Conservation (phyloP, 2,888 invertebrate genomes). For the Oxystoma pomonae region DNA sequence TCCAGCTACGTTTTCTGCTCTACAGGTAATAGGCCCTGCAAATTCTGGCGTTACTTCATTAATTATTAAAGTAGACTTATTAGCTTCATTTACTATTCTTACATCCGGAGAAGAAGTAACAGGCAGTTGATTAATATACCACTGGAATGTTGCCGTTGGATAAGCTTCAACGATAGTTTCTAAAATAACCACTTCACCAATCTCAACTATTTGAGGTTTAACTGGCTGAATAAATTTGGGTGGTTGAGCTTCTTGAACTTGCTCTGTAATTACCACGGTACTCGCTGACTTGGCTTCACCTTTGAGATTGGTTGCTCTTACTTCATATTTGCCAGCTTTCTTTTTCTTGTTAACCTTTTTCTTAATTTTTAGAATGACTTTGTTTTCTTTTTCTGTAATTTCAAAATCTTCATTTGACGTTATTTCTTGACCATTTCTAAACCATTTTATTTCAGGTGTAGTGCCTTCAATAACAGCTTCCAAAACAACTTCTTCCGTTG, state of each 20-base stretch:
- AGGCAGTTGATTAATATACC: slow-evolving; percentile 75
- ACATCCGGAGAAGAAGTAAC: slow-evolving; percentile 66
- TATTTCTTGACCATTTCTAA: slow-evolving; percentile 76
- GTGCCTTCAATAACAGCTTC: slow-evolving; percentile 69
- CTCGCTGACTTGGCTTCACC: slow-evolving; percentile 78
- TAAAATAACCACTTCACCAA: slow-evolving; percentile 74
- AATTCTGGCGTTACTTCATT: slow-evolving; percentile 66
- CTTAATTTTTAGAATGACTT: slow-evolving; percentile 61
- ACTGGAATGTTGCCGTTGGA: slow-evolving; percentile 80
- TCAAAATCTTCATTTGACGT: slow-evolving; percentile 58
- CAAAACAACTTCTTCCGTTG: slow-evolving; percentile 64
- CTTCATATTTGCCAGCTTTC: slow-evolving; percentile 85
- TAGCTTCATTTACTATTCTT: slow-evolving; percentile 69
- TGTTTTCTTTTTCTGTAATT: slow-evolving; percentile 58
- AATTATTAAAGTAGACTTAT: slow-evolving; percentile 75
- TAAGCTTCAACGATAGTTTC: slow-evolving; percentile 73
- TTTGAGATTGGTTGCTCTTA: slow-evolving; percentile 71
- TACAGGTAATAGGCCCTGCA: slow-evolving; percentile 76
- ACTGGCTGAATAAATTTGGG: slow-evolving; percentile 72
- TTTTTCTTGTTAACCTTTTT: slow-evolving; percentile 60
- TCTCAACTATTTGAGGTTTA: slow-evolving; percentile 62
- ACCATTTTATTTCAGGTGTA: slow-evolving; percentile 80
- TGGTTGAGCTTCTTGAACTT: slow-evolving; percentile 57
- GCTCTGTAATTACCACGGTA: slow-evolving; percentile 69
- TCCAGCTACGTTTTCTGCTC: slow-evolving; percentile 87